Conservation (phyloP, 2,797 vertebrate species). For the Chrosomus eos region DNA sequence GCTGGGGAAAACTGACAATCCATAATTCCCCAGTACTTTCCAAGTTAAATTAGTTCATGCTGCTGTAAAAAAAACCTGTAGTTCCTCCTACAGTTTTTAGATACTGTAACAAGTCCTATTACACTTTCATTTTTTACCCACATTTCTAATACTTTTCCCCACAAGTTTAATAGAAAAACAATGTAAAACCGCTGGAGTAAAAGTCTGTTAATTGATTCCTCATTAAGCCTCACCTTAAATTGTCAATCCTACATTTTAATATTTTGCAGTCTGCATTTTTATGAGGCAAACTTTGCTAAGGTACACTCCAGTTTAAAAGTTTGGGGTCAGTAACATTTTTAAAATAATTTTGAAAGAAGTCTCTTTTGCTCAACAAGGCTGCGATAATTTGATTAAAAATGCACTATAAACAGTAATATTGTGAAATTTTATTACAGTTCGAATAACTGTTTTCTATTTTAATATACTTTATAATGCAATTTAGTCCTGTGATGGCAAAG, state of each 20-base stretch:
- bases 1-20: background rate
- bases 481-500: background rate
- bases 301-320: background rate
- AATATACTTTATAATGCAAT: background rate
- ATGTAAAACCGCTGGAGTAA: background rate
- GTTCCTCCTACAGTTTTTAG: slow-evolving; percentile 10
- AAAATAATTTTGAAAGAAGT: background rate
- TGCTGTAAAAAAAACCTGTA: background rate
- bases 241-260: background rate
- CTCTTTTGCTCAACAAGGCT: background rate
- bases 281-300: background rate
- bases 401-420: background rate
- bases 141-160: background rate
- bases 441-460: background rate
- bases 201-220: background rate
- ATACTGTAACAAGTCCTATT: background rate
- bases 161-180: background rate
- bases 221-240: background rate
- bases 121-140: background rate
- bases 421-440: background rate
- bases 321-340: background rate
- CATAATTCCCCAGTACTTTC: background rate
- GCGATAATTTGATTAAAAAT: background rate
- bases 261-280: background rate
- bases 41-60: background rate